phyloP scores from a whole-genome alignment of 2,797 vertebrate genomes.

The Apodemus agrarius region DNA sequence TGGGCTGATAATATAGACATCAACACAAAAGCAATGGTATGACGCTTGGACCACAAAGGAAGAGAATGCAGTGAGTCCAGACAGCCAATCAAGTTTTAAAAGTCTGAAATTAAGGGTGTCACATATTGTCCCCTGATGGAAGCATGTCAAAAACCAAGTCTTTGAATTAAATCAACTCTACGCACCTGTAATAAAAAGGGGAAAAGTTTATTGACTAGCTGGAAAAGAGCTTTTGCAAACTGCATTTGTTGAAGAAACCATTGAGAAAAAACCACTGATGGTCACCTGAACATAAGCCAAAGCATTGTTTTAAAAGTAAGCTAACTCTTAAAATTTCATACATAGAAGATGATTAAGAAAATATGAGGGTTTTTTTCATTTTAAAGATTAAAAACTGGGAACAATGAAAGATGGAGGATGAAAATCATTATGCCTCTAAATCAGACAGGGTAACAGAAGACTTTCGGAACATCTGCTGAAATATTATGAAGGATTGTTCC shows the following conservation, averaged over 20 bases:
- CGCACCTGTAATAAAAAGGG: neutral
- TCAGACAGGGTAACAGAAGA: neutral
- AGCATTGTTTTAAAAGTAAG: neutral
- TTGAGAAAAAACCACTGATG: neutral
- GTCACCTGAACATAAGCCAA: neutral
- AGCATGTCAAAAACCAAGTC: neutral
- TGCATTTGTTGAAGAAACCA: neutral
- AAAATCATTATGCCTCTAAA: neutral
- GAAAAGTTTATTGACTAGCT: neutral
- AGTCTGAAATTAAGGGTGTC: neutral
- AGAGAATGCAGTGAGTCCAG: neutral
- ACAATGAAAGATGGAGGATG: neutral
- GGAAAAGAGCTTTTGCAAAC: neutral
- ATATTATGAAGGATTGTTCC: neutral
- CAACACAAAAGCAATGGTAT: rapidly evolving
- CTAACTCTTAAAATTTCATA: neutral
- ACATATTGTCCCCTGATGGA: neutral
- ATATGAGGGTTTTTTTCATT: neutral
- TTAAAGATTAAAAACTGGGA: neutral
- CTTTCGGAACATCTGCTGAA: neutral
- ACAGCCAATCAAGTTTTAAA: neutral
- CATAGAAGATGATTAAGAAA: neutral
- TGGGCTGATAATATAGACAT: neutral
- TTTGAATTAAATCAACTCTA: constrained; percentile 13
- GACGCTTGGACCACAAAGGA: rapidly evolving